These are phyloP conservation scores for Rhea americana DNA, from an alignment of 2,113 vertebrate genomes.

Conservation along the genomic window DNA sequence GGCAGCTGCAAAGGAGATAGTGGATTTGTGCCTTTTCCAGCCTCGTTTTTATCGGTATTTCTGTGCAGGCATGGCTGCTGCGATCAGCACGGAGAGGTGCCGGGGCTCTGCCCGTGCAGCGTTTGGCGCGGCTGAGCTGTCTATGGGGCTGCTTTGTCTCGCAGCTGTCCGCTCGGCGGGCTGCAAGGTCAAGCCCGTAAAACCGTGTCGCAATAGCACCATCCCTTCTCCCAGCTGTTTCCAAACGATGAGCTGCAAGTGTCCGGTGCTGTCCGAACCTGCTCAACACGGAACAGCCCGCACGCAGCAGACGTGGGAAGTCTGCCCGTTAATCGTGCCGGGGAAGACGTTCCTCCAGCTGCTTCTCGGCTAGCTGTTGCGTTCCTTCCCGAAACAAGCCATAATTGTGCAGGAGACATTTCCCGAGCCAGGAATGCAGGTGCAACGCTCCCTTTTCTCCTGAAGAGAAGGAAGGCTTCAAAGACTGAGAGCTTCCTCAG, in stretches of 20 bases:
- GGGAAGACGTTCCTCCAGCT: not conserved
- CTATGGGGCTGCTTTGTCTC: not conserved
- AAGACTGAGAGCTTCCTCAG: not conserved
- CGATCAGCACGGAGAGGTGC: fast-evolving
- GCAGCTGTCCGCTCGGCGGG: not conserved
- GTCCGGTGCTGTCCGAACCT: fast-evolving
- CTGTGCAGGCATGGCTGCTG: not conserved
- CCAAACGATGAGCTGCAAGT: fast-evolving
- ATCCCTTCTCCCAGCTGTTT: fast-evolving
- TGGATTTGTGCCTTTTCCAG: not conserved
- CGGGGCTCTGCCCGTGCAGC: not conserved
- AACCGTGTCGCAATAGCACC: fast-evolving
- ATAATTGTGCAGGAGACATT: not conserved
- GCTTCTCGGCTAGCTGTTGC: fast-evolving
- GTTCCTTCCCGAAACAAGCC: fast-evolving
- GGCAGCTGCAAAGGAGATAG: fast-evolving
- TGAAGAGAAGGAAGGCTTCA: not conserved
- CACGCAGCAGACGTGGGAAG: fast-evolving
- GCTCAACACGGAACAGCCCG: fast-evolving
- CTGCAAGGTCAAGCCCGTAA: not conserved
- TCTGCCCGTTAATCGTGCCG: fast-evolving
- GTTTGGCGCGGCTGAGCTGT: fast-evolving
- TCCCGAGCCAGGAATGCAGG: too few relatives aligned
- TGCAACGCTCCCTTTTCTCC: not conserved
- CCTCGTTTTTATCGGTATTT: fast-evolving